Conservation (phyloP, 2,888 invertebrate species). For the Cryptus viduatorius region DNA sequence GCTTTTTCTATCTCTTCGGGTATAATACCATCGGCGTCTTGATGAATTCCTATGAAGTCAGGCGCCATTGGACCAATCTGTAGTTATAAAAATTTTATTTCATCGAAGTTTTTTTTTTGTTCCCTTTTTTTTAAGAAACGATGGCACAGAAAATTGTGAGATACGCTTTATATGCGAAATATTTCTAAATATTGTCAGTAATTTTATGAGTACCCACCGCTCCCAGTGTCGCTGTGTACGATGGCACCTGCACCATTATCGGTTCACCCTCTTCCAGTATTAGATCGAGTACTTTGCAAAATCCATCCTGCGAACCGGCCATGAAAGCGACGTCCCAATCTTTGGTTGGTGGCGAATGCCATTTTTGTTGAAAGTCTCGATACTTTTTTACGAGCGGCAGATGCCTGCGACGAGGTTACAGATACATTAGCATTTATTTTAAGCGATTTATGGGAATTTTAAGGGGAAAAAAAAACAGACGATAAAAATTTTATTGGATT, state of each 20-base stretch:
- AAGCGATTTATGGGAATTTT: background rate
- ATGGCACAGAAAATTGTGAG: background rate
- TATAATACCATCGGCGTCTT: conserved; percentile 89
- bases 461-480: no score
- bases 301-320: conserved; percentile 91
- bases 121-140: background rate
- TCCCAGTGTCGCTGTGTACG: conserved; percentile 89
- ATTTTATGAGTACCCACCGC: conserved; percentile 78
- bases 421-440: background rate
- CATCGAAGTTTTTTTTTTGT: background rate
- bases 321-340: conserved; percentile 89
- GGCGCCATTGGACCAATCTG: conserved; percentile 89
- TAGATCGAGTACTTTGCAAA: conserved; percentile 90
- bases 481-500: no score
- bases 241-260: conserved; percentile 89
- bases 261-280: conserved; percentile 89
- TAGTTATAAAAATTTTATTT: conserved; percentile 72
- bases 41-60: conserved; percentile 88
- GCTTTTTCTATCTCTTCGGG: conserved; percentile 87
- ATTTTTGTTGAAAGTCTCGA: conserved; percentile 87
- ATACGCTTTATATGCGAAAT: no score
- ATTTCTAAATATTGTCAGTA: no score
- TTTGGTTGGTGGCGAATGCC: conserved; percentile 88
- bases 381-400: conserved; percentile 87
- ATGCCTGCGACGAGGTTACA: conserved; percentile 83